Conservation (phyloP, 2,113 vertebrate genomes). For the Lophura nycthemera region DNA sequence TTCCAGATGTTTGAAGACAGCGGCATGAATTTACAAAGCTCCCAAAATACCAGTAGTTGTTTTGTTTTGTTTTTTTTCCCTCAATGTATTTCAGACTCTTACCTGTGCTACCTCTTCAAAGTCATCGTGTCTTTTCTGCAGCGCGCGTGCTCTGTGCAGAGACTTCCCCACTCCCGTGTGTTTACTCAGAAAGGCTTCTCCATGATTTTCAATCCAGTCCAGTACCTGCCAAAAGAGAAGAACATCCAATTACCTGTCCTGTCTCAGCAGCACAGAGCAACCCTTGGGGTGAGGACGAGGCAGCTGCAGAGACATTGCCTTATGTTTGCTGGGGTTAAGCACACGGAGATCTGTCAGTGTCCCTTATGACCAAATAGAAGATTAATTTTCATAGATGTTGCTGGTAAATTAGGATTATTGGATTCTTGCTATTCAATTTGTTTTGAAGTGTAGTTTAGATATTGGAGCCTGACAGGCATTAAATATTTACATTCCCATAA, state of each 20-base stretch:
- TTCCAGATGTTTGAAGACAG: background rate
- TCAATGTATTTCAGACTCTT: slow-evolving; percentile 10
- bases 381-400: background rate
- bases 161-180: slow-evolving; percentile 96
- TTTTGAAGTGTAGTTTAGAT: slow-evolving; percentile 2
- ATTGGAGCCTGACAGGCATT: background rate
- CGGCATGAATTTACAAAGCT: background rate
- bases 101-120: slow-evolving; percentile 99
- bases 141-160: slow-evolving; percentile 90
- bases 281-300: background rate
- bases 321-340: background rate
- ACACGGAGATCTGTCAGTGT: background rate
- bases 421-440: slow-evolving; percentile 39
- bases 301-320: background rate
- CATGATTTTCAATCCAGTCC: slow-evolving; percentile 98
- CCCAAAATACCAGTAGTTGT: background rate
- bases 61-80: background rate
- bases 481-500: slow-evolving; percentile 9
- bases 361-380: background rate
- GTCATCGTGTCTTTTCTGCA: slow-evolving; percentile 96
- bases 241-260: slow-evolving; percentile 57
- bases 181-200: slow-evolving; percentile 97
- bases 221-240: slow-evolving; percentile 83
- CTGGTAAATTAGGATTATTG: slow-evolving; percentile 23
- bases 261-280: background rate